Evolutionary conservation across 2,113 vertebrate genomes (phyloP), one percentile per base, ranked within the genome.

Genomic region (Zeus faber): DNA sequence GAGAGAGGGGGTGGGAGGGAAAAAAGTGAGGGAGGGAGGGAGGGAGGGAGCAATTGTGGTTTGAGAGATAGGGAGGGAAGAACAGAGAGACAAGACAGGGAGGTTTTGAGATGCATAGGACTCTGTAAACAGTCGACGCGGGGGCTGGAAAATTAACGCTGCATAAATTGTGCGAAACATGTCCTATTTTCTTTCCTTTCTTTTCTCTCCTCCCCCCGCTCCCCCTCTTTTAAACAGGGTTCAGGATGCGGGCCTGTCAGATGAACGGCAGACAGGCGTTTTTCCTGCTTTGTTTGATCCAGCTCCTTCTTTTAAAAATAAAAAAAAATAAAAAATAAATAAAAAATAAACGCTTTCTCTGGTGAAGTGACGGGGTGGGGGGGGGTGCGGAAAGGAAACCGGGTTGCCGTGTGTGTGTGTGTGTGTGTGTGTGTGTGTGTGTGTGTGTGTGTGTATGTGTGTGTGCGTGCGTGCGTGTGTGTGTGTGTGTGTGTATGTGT

Each of bases 91-190:
- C 24, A 17, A 81, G 77, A 74, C 74, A 77, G 33, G 56, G 50
- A 71, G 76, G 67, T 76, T 56, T 80, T 80, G 74, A 80, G 76
- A 79, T 60, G 69, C 54, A 49, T 73, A 82, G 80, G 77, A 85
- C 80, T 82, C 72, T 81, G 84, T 84, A 82, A 85, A 84, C 79
- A 85, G 78, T 83, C 70, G 54, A 71, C 48, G 70, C 70, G 75
- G 74, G 70, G 81, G 84, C 77, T 82, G 80, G 77, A 86, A 86
- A 88, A 89, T 89, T 84, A 89, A 79, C 77, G 73, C 75, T 85
- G 84, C 83, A 87, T 88, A 86, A 84, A 86, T 82, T 80, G 78
- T 74, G 74, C 25, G 69, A 80, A 85, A 83, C 77, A 72, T 85
- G 83, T 85, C 84, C 86, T 80, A 81, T 83, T 83, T 85, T 78